A percentile compares a stretch with the other conserved stretches of the same genome.
Evolutionary conservation across 2,888 invertebrate genomes (phyloP).

Genomic region (Athetis lepigone): DNA sequence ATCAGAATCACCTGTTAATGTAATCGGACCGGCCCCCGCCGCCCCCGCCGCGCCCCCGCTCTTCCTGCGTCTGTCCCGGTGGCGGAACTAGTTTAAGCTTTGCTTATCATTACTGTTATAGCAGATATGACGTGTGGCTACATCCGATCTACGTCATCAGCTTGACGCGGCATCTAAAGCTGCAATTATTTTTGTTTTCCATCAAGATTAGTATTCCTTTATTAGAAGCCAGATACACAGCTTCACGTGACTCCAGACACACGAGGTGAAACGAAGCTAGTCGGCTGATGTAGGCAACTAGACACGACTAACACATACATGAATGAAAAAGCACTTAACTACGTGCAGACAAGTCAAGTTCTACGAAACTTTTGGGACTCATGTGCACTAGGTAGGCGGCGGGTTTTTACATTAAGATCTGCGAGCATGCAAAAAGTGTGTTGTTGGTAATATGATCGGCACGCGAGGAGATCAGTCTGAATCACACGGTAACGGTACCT

Average conservation of each 20-base stretch:
- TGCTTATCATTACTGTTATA: neutral
- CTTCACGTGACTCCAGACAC: neutral
- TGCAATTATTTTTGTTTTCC: constrained; percentile 36
- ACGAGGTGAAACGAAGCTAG: too few species aligned
- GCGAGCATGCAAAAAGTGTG: constrained; percentile 6
- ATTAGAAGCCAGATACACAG: too few species aligned
- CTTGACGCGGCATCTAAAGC: constrained; percentile 4
- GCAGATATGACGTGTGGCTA: constrained; percentile 19
- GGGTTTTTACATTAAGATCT: constrained; percentile 40
- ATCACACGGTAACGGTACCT: constrained; percentile 53
- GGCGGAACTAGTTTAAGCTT: constrained; percentile 12
- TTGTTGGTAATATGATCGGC: constrained; percentile 40
- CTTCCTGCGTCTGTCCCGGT: constrained; percentile 3
- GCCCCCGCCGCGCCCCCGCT: neutral
- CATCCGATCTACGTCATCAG: constrained; percentile 25
- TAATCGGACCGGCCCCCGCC: constrained; percentile 9
- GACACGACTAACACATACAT: too few species aligned
- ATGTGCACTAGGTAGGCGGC: constrained; percentile 1
- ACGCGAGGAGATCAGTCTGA: constrained; percentile 44
- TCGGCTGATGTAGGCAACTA: too few species aligned
- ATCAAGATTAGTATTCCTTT: neutral
- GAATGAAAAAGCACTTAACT: neutral
- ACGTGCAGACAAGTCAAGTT: constrained; percentile 3
- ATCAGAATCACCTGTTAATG: constrained; percentile 2
- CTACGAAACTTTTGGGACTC: constrained; percentile 24